A percentile compares a stretch with the other conserved stretches of the same genome.
Conservation (phyloP, 2,797 vertebrate species). For the Enteromius paludinosus region DNA sequence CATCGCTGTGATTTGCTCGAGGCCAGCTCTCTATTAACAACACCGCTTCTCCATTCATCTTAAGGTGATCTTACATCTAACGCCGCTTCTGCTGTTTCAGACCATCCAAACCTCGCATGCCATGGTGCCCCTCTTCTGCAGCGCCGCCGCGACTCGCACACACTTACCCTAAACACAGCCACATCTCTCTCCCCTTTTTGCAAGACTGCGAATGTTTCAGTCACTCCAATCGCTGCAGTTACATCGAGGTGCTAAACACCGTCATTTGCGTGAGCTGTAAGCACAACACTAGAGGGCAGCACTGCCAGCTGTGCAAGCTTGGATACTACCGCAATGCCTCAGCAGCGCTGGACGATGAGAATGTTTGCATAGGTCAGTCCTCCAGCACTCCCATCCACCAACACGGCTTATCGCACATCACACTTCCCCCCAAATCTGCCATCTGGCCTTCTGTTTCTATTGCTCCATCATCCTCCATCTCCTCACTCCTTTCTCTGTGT, state of each 20-base stretch:
- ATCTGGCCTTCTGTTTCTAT: constrained; percentile 39
- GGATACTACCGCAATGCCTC: constrained; percentile 99
- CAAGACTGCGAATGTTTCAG: constrained; percentile 99
- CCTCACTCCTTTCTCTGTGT: constrained; percentile 21
- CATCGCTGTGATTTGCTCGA: constrained; percentile 50
- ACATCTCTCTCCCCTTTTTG: constrained; percentile 87
- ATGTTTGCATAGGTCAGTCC: constrained; percentile 99
- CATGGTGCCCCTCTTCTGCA: constrained; percentile 76
- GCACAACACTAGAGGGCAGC: constrained; percentile 99
- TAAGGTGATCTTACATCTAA: constrained; percentile 63
- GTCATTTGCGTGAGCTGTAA: constrained; percentile 99
- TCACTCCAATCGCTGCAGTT: constrained; percentile 99
- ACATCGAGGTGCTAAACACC: constrained; percentile 98
- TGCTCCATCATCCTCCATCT: constrained; percentile 24
- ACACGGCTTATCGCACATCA: constrained; percentile 8
- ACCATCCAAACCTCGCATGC: constrained; percentile 84
- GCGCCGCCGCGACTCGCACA: constrained; percentile 68
- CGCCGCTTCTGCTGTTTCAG: constrained; percentile 67
- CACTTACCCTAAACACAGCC: constrained; percentile 59
- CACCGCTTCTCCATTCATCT: constrained; percentile 67
- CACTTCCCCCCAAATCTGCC: constrained; percentile 15
- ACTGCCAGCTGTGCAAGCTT: constrained; percentile 99
- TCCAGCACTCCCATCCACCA: constrained; percentile 60
- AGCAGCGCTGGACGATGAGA: constrained; percentile 97
- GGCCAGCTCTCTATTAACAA: constrained; percentile 57